A percentile compares a stretch with the other conserved stretches of the same genome.
Evolutionary conservation across 1,140 invertebrate genomes (phyloP).

Genomic region (Battus philenor): DNA sequence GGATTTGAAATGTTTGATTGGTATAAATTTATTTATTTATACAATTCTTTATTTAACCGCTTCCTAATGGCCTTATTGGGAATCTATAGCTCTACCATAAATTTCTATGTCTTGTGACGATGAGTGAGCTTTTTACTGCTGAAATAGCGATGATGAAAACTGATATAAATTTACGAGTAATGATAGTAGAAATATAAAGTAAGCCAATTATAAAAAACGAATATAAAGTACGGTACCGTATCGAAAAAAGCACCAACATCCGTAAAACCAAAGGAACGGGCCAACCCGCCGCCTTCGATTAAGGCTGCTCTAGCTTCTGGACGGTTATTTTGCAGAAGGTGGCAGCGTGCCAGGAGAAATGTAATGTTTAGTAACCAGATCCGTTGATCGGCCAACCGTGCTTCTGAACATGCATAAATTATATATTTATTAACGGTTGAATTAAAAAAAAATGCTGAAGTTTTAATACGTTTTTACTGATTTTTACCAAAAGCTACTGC

Average conservation of each 20-base stretch:
- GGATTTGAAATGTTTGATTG: no score
- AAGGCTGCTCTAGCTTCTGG: slow-evolving; percentile 51
- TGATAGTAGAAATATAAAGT: slow-evolving; percentile 7
- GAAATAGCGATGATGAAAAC: no score
- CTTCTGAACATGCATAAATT: slow-evolving; percentile 33
- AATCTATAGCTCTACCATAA: no score
- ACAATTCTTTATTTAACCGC: no score
- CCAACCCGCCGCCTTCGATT: slow-evolving; percentile 46
- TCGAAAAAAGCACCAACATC: slow-evolving; percentile 59
- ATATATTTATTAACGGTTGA: no score
- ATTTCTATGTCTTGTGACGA: no score
- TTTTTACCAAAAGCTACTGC: no score
- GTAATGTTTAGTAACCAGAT: slow-evolving; percentile 53
- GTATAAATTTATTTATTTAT: no score
- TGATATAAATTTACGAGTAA: no score
- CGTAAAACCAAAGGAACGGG: slow-evolving; percentile 35
- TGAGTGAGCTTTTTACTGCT: no score
- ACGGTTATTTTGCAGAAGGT: slow-evolving; percentile 58
- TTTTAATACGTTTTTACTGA: no score
- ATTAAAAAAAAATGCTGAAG: not conserved
- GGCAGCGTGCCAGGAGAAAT: slow-evolving; percentile 56
- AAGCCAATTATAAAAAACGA: not conserved
- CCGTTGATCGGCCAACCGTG: slow-evolving; percentile 36
- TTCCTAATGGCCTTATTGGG: no score
- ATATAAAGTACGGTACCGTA: slow-evolving; percentile 38